A percentile compares a stretch with the other conserved stretches of the same genome.
Evolutionary conservation across 2,888 invertebrate genomes (phyloP).

Genomic region (Rutpela maculata): DNA sequence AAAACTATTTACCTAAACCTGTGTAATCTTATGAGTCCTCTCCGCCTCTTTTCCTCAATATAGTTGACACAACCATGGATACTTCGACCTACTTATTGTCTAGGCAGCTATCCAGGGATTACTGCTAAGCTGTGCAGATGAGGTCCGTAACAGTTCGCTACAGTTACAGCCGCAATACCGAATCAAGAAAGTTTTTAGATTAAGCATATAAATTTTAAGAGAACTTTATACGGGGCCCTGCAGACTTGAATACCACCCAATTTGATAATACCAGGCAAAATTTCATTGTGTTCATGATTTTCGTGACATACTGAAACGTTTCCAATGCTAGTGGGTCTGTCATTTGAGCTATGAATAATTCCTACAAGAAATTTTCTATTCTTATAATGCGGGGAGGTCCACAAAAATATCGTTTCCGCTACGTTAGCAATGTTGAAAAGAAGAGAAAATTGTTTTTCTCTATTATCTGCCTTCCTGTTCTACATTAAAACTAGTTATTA

Average conservation of each 20-base stretch:
- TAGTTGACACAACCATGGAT: conserved; percentile 25
- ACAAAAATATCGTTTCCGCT: no score
- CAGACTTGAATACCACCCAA: not conserved
- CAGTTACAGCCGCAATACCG: not conserved
- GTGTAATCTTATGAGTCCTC: conserved; percentile 24
- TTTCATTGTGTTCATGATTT: no score
- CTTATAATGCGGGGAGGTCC: no score
- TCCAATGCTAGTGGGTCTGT: no score
- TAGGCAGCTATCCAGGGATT: conserved; percentile 48
- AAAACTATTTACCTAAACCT: conserved; percentile 34
- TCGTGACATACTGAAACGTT: no score
- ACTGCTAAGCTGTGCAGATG: conserved; percentile 49
- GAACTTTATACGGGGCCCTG: not conserved
- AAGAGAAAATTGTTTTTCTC: no score
- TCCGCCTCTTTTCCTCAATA: conserved; percentile 25
- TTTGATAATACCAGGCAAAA: no score
- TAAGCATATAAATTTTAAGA: conserved; percentile 6
- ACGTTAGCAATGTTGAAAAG: no score
- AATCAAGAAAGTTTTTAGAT: conserved; percentile 16
- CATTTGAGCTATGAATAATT: no score
- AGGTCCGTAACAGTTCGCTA: conserved; percentile 14
- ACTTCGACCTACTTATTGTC: conserved; percentile 52
- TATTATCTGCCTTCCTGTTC: no score
- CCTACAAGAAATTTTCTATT: no score
- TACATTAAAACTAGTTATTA: no score